Percentiles rank a stretch among this genome's conserved stretches.
phyloP scores from a whole-genome alignment of 2,888 invertebrate genomes.

The Rhingia campestris region DNA sequence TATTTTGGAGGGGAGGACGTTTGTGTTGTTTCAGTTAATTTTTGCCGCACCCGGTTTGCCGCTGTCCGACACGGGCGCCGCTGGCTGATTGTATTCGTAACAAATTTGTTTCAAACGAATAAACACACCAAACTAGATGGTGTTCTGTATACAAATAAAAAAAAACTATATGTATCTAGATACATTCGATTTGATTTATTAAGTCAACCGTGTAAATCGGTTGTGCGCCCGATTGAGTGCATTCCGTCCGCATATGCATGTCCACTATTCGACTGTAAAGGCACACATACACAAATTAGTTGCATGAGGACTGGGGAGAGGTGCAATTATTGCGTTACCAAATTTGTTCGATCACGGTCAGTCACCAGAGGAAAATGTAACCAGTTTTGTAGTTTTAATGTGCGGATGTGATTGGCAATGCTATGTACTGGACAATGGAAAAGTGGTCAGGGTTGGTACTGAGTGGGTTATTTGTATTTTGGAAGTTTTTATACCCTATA shows the following conservation, averaged over 20 bases:
- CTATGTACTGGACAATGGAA: background rate
- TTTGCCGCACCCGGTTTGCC: slow-evolving; percentile 56
- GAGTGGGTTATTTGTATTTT: background rate
- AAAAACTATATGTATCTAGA: background rate
- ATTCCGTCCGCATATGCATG: slow-evolving; percentile 19
- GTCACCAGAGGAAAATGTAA: slow-evolving; percentile 5
- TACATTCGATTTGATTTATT: slow-evolving; percentile 65
- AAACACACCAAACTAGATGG: slow-evolving; percentile 41
- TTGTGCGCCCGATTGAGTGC: slow-evolving; percentile 16
- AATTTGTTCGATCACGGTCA: slow-evolving; percentile 33
- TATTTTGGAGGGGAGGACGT: background rate
- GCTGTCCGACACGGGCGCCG: slow-evolving; percentile 42
- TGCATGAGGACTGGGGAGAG: slow-evolving; percentile 3
- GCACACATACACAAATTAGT: slow-evolving; percentile 13
- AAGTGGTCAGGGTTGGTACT: background rate
- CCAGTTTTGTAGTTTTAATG: background rate
- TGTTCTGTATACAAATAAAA: slow-evolving; percentile 12
- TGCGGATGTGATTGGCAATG: background rate
- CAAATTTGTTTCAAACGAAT: slow-evolving; percentile 66
- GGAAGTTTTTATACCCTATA: too few species aligned
- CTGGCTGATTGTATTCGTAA: slow-evolving; percentile 59
- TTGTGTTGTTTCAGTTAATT: too few species aligned
- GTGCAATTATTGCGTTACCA: slow-evolving; percentile 33
- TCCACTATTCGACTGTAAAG: background rate
- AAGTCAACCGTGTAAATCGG: slow-evolving; percentile 47